A percentile compares a stretch with the other conserved stretches of the same genome.
phyloP scores from a whole-genome alignment of 2,888 invertebrate genomes.

The Dyspetes luteomarginatus region DNA sequence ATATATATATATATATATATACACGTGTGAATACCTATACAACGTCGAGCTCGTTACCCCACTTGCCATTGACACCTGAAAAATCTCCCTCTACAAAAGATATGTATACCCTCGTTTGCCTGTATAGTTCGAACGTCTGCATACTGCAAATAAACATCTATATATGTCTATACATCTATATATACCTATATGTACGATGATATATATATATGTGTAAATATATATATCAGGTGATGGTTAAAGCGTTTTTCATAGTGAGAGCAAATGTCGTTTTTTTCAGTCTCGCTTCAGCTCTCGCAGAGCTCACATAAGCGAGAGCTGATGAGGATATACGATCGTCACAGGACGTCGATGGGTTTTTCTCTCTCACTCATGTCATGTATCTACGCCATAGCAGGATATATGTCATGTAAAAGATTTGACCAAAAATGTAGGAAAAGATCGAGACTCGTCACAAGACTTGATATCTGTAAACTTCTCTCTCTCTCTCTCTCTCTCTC shows the following conservation, averaged over 20 bases:
- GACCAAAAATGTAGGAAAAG: background rate
- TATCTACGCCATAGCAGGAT: background rate
- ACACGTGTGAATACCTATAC: no score
- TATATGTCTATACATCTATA: background rate
- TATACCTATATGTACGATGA: no score
- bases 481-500: constrained; percentile 12
- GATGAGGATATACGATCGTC: constrained; percentile 65
- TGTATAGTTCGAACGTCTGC: constrained; percentile 28
- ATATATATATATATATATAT: constrained; percentile 2
- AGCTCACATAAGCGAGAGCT: constrained; percentile 52
- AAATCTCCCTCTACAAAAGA: constrained; percentile 61
- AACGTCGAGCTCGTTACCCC: constrained; percentile 73
- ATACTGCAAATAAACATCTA: background rate
- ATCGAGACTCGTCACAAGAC: background rate
- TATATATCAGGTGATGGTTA: background rate
- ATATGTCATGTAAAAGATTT: background rate
- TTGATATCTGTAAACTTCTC: no score
- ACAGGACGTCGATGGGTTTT: constrained; percentile 50
- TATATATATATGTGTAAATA: background rate
- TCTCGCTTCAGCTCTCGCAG: constrained; percentile 4
- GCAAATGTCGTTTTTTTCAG: constrained; percentile 28
- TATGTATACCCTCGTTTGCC: constrained; percentile 48
- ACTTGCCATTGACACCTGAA: constrained; percentile 76
- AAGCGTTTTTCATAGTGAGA: constrained; percentile 48
- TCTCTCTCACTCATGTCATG: background rate